Evolutionary conservation across 2,888 invertebrate species (phyloP), one percentile per base, ranked within the genome.

Genomic region (Dicyrtoma fusca): DNA sequence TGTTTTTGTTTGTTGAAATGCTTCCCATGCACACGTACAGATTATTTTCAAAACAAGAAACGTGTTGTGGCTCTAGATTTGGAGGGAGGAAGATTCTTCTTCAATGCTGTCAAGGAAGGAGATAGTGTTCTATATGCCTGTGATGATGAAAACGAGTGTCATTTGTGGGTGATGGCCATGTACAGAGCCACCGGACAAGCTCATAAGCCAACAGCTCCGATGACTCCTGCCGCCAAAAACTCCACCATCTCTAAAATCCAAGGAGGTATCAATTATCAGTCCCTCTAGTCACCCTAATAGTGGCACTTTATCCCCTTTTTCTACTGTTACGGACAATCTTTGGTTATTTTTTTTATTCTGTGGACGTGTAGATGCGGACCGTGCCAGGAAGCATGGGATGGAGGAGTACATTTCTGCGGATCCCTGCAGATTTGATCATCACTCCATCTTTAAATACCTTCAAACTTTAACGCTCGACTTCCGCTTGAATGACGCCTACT

Each of bases 331-430:
- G n/a, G n/a, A n/a, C n/a, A n/a, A n/a, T n/a, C 44, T 53, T 34
- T 34, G 34, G 4, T 34, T 34, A 34, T 34, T 34, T 34, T 34
- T 3, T 5, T 34, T 8, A 8, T 5, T 5, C 34, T 34, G 3
- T 34, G 3, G 34, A 34, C 34, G 83, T 84, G 34, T 83, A 92
- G 95, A 95, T 86, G 92, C 94, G 62, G 96, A 97, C 83, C 90
- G 96, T 83, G 98, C 98, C 45, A 89, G 95, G 72, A 99, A 99
- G 84, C 98, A 98, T 83, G 98, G 99, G 59, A 95, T 99, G 94
- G 99, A 99, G 83, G 98, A 99, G 85, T 97, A 94, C 84, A 98
- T 99, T 81, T 95, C 95, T 82, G 97, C 97, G n/a, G 97, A 99
- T 86, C 97, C 98, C 0, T 96, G 97, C 84, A 92, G 92, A 84